Evolutionary conservation across 2,888 invertebrate species (phyloP), one percentile per base, ranked within the genome.

Genomic region (Apodemia hepburni): DNA sequence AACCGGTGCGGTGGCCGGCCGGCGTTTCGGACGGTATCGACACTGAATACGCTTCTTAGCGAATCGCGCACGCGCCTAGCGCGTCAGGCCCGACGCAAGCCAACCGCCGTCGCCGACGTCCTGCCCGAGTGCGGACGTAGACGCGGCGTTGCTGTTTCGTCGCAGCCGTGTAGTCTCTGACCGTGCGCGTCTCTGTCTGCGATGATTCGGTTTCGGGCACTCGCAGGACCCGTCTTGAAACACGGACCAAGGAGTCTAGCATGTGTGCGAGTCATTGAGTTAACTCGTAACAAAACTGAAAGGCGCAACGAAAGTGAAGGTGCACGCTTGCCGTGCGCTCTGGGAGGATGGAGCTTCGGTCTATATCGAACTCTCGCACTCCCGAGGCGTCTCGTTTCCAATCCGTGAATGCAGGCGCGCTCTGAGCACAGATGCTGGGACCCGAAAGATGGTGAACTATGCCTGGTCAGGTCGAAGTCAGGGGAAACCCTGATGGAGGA

Each of bases 371-470:
- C 79, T 81, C 78, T 74, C 92, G 93, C 93, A 93, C 82, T 91
- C 92, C 92, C 90, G 89, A 92, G 93, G 92, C 90, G 92, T 92
- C 86, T 86, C 87, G 79, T 78, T 84, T 79, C 79, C 82, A 85
- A 85, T 80, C 73, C 38, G 78, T 74, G 77, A 78, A 77, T 75
- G 79, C 75, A 84, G 89, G 83, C 83, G 92, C 92, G 92, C 93
- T 91, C 75, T 86, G 93, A 94, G 94, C 93, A 92, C 88, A 93
- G 87, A 92, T 90, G 93, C 92, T 94, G 93, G 92, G 92, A 94
- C 93, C 94, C 93, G 93, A 69, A 94, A 94, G 93, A 94, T 94
- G 93, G 94, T 94, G 94, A 94, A 93, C 93, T 94, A 93, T 94
- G 93, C 93, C 92, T 93, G 94, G 92, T 92, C 92, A 93, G 94